phyloP scores from a whole-genome alignment of 92 coral and sea anemone genomes.

The Parazoanthus atlanticus region DNA sequence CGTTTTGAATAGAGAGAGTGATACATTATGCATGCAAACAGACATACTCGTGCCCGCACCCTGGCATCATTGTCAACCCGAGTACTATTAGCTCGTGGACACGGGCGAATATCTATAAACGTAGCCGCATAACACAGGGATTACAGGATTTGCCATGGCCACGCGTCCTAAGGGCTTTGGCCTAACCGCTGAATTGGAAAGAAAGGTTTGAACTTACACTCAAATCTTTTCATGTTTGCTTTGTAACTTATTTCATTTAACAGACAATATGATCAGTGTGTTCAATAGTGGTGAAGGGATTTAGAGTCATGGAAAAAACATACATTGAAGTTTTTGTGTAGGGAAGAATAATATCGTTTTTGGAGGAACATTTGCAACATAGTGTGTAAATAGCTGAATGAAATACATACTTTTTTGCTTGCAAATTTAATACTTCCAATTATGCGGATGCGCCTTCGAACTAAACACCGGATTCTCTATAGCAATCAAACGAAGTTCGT shows the following conservation, averaged over 20 bases:
- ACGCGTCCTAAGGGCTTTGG: background rate
- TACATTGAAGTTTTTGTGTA: background rate
- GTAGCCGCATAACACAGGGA: background rate
- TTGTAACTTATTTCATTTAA: background rate
- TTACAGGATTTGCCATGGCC: background rate
- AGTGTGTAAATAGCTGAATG: background rate
- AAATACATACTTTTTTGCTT: too few relatives aligned
- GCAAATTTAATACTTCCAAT: background rate
- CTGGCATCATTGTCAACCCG: background rate
- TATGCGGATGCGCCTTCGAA: background rate
- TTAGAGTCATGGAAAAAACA: background rate
- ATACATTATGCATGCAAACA: slow-evolving; percentile 24
- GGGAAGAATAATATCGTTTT: too few relatives aligned
- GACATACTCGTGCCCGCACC: background rate
- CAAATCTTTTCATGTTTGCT: background rate
- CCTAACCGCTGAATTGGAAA: background rate
- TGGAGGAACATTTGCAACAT: background rate
- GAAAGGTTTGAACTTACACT: slow-evolving; percentile 1
- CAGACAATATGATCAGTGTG: background rate
- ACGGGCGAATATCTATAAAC: background rate
- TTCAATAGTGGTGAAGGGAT: background rate
- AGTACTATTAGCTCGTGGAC: background rate
- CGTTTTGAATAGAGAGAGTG: background rate
- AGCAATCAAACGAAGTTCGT: background rate
- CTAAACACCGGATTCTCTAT: too few relatives aligned